A percentile compares a stretch with the other conserved stretches of the same genome.
phyloP scores from a whole-genome alignment of 2,113 vertebrate species.

The Chaetops frenatus region DNA sequence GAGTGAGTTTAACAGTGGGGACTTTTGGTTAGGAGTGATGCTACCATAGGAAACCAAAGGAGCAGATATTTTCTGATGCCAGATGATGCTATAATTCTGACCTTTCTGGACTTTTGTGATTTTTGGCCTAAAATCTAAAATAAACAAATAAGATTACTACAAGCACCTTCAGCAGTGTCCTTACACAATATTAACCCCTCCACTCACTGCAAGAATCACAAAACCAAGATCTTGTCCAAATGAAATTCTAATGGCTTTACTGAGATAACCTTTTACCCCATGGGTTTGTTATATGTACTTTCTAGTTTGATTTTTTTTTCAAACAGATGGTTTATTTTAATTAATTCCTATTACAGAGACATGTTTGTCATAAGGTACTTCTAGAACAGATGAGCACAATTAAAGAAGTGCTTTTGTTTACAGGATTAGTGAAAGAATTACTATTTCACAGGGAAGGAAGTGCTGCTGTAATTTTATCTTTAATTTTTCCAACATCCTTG shows the following conservation, averaged over 20 bases:
- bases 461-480: constrained; percentile 61
- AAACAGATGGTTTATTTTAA: constrained; percentile 70
- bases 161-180: not conserved
- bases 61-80: not conserved
- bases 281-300: not conserved
- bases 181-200: not conserved
- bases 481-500: constrained; percentile 66
- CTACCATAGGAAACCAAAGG: not conserved
- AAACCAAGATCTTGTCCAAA: not conserved
- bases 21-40: not conserved
- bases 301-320: not conserved
- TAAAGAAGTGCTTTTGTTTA: constrained; percentile 66
- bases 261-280: not conserved
- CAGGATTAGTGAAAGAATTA: constrained; percentile 58
- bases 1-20: not conserved
- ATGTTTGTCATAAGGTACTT: constrained; percentile 60
- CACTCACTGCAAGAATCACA: not conserved
- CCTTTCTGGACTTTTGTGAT: not conserved
- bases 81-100: not conserved
- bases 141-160: not conserved
- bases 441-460: constrained; percentile 48
- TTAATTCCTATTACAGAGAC: constrained; percentile 68
- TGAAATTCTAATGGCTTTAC: not conserved
- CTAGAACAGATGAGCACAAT: constrained; percentile 66
- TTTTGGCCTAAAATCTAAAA: not conserved